Conservation (phyloP, 2,113 vertebrate genomes). For the Struthio camelus region DNA sequence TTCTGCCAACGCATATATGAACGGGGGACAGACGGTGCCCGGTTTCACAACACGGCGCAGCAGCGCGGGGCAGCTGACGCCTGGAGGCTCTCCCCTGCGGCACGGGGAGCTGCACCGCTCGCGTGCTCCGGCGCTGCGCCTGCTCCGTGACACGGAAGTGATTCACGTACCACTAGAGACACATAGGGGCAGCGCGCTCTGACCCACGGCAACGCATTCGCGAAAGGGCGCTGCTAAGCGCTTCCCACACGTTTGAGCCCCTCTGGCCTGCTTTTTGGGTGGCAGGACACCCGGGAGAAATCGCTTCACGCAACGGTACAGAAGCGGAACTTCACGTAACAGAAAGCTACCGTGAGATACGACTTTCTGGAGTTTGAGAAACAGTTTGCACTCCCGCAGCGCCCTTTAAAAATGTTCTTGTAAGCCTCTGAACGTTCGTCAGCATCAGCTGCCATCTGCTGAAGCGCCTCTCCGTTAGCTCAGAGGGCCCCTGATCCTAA, state of each 20-base stretch:
- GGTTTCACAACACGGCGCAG: too few species aligned
- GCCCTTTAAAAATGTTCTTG: not conserved
- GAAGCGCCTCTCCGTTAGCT: not conserved
- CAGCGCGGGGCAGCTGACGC: too few species aligned
- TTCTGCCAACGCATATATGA: too few species aligned
- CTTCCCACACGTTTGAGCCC: not conserved
- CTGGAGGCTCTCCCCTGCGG: not conserved
- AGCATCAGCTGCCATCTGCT: constrained; percentile 25
- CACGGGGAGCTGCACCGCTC: fast-evolving
- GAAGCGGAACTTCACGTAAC: not conserved
- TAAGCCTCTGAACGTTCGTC: not conserved
- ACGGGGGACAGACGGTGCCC: too few species aligned
- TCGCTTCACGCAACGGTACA: not conserved
- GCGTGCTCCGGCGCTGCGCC: not conserved
- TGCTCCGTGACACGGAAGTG: not conserved
- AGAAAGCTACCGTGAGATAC: not conserved
- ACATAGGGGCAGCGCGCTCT: not conserved
- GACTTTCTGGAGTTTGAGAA: not conserved
- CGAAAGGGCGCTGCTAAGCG: not conserved
- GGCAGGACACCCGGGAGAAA: not conserved
- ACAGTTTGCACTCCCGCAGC: not conserved
- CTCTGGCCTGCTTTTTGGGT: not conserved
- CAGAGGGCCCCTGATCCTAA: not conserved
- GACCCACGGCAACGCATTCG: not conserved
- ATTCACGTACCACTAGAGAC: not conserved